Percentiles rank a stretch among this genome's conserved stretches.
These are phyloP conservation scores for Cryptoblepharus egeriae DNA, from an alignment of 2,797 vertebrate genomes.

Conservation along the genomic window DNA sequence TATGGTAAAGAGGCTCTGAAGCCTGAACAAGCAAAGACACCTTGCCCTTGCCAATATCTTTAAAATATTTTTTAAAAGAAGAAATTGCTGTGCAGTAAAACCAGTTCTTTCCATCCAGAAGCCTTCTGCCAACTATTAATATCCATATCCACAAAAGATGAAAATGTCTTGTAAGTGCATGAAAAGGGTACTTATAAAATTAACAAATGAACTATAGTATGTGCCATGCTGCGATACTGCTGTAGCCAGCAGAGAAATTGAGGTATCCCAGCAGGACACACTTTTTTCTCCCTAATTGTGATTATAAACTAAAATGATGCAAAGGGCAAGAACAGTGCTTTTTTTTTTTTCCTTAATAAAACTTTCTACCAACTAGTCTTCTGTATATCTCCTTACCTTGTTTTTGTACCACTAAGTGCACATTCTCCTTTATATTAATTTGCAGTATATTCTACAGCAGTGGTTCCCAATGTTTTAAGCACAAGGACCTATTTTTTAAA, in stretches of 20 bases:
- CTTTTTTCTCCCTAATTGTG: constrained; percentile 32
- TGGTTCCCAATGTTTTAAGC: too few species aligned
- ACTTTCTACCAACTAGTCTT: not conserved
- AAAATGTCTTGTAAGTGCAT: constrained; percentile 39
- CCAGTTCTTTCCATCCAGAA: not conserved
- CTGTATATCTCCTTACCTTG: not conserved
- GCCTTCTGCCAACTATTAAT: not conserved
- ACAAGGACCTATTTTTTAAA: too few species aligned
- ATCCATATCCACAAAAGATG: constrained; percentile 32
- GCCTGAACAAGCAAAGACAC: not conserved
- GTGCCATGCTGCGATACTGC: constrained; percentile 50
- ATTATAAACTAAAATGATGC: constrained; percentile 28
- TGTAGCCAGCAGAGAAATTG: constrained; percentile 47
- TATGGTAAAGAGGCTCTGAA: not conserved
- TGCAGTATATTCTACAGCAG: not conserved
- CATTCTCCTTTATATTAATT: not conserved
- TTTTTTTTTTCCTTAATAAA: not conserved
- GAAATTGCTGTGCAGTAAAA: constrained; percentile 1
- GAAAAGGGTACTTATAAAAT: constrained; percentile 43
- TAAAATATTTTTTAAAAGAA: not conserved
- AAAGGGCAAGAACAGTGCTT: constrained; percentile 35
- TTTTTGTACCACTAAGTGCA: not conserved
- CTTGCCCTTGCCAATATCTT: not conserved
- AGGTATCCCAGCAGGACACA: constrained; percentile 33
- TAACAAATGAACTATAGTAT: constrained; percentile 37